phyloP scores from a whole-genome alignment of 2,797 vertebrate species.

The Morus bassanus region DNA sequence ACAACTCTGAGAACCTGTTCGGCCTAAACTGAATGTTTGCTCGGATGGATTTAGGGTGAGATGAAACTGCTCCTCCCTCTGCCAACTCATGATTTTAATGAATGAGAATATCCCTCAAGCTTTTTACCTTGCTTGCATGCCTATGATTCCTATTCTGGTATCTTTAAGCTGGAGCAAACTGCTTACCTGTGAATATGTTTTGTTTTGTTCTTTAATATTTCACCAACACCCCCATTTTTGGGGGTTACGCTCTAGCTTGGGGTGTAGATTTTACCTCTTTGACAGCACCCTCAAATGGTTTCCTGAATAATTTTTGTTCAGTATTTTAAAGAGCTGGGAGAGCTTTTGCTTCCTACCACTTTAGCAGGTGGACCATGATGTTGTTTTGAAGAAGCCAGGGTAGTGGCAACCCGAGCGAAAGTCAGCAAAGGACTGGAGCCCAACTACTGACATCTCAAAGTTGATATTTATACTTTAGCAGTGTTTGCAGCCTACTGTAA shows the following conservation, averaged over 20 bases:
- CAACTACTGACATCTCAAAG: not conserved
- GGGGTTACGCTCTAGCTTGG: not conserved
- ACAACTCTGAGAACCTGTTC: constrained; percentile 24
- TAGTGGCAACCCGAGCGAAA: not conserved
- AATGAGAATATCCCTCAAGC: not conserved
- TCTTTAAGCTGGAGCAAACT: not conserved
- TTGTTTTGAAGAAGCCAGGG: not conserved
- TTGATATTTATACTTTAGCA: not conserved
- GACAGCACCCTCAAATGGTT: not conserved
- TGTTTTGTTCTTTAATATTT: not conserved
- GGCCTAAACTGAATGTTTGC: not conserved
- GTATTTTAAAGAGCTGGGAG: not conserved
- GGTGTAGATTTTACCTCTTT: not conserved
- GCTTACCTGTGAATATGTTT: not conserved
- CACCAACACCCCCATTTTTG: not conserved
- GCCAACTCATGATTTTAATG: not conserved
- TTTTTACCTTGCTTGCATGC: not conserved
- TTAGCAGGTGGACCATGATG: not conserved
- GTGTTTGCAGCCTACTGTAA: not conserved
- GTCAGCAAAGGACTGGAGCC: not conserved
- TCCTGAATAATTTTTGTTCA: not conserved
- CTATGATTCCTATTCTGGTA: not conserved
- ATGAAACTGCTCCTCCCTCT: constrained; percentile 12
- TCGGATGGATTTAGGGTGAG: not conserved
- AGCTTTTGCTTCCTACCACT: not conserved